phyloP scores from a whole-genome alignment of 37 sponge, comb jelly and placozoan genomes.

The Petrosia ficiformis region DNA sequence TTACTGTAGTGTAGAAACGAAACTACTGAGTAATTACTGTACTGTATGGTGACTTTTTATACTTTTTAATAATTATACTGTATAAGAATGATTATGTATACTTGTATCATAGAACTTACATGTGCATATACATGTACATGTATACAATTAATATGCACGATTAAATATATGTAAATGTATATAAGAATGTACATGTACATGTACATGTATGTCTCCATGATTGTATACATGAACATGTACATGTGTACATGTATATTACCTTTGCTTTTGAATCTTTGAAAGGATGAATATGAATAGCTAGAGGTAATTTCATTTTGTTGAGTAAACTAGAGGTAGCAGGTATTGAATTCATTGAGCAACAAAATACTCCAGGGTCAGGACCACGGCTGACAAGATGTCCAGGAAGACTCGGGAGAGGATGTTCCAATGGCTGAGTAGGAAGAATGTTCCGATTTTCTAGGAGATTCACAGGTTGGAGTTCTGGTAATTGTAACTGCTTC shows the following conservation, averaged over 20 bases:
- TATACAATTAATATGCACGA: not conserved
- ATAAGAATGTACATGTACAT: not conserved
- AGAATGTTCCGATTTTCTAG: slow-evolving; percentile 69
- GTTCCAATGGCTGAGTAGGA: slow-evolving; percentile 37
- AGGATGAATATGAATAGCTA: slow-evolving; percentile 93
- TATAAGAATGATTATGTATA: no score
- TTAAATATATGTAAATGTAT: slow-evolving; percentile 5
- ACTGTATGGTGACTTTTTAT: no score
- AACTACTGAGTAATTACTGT: no score
- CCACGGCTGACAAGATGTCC: slow-evolving; percentile 18
- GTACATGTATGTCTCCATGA: not conserved
- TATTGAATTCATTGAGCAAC: slow-evolving; percentile 81
- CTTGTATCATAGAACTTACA: not conserved
- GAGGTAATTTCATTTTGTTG: slow-evolving; percentile 82
- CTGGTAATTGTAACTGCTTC: slow-evolving; percentile 19
- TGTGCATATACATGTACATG: not conserved
- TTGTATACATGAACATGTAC: not conserved
- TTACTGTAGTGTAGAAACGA: no score
- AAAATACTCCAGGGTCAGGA: slow-evolving; percentile 76
- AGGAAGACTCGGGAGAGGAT: slow-evolving; percentile 38
- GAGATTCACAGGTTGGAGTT: slow-evolving; percentile 68
- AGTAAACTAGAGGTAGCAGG: slow-evolving; percentile 80
- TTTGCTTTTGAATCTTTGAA: slow-evolving; percentile 64
- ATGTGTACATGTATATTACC: slow-evolving; percentile 32
- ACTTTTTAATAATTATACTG: no score